These are phyloP conservation scores for Endotricha flammealis DNA, from an alignment of 2,888 invertebrate species.

Conservation along the genomic window DNA sequence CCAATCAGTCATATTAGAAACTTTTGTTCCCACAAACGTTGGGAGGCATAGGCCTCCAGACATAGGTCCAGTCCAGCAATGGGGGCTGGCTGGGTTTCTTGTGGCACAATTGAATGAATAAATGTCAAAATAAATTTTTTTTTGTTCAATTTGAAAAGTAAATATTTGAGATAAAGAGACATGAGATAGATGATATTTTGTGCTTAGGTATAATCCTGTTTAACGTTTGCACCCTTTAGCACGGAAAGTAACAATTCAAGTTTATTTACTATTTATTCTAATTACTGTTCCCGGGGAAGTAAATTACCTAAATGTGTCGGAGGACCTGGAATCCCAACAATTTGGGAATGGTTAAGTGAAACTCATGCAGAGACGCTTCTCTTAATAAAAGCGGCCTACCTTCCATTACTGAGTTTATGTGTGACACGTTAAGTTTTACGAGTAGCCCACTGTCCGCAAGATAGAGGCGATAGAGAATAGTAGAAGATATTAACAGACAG, in stretches of 20 bases:
- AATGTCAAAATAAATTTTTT: too few species aligned
- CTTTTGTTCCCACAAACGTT: too few species aligned
- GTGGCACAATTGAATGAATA: too few species aligned
- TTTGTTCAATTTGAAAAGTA: too few species aligned
- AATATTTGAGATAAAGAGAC: too few species aligned
- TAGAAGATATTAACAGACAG: too few species aligned
- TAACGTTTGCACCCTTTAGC: background rate
- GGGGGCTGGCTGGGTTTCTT: too few species aligned
- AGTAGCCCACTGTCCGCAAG: conserved; percentile 3
- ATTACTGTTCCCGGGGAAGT: conserved; percentile 4
- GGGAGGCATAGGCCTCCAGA: too few species aligned
- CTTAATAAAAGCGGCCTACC: conserved; percentile 31
- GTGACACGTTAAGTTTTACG: conserved; percentile 20
- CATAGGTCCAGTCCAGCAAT: too few species aligned
- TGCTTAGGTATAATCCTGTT: too few species aligned
- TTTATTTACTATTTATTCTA: conserved; percentile 9
- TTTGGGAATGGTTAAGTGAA: conserved; percentile 28
- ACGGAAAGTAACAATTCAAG: background rate
- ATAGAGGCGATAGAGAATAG: background rate
- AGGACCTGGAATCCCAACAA: conserved; percentile 15
- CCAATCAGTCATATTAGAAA: too few species aligned
- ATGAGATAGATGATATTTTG: too few species aligned
- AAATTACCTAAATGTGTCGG: conserved; percentile 1
- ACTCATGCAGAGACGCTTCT: conserved; percentile 26
- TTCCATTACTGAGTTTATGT: conserved; percentile 20